A percentile compares a stretch with the other conserved stretches of the same genome.
Evolutionary conservation across 2,888 invertebrate species (phyloP).

Genomic region (Bugula neritina): DNA sequence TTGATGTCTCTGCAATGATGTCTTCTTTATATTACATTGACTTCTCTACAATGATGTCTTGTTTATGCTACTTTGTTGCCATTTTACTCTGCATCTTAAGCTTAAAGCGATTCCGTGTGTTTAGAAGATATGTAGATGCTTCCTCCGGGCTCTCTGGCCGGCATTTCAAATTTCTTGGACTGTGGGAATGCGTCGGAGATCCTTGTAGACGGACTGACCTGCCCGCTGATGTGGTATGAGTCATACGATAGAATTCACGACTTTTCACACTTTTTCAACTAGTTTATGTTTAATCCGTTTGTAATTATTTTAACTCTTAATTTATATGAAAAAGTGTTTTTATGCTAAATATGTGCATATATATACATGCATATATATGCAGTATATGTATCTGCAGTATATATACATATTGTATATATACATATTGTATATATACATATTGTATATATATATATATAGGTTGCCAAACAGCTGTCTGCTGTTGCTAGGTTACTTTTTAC

Average conservation of each 20-base stretch:
- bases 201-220: conserved; percentile 85
- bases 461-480: not conserved
- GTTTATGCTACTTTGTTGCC: no score
- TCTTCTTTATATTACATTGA: no score
- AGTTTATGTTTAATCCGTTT: no score
- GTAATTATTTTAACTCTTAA: no score
- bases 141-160: conserved; percentile 79
- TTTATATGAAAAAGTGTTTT: not conserved
- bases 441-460: not conserved
- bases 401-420: not conserved
- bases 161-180: conserved; percentile 81
- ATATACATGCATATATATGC: no score
- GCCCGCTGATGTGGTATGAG: conserved; percentile 74
- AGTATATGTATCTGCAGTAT: not conserved
- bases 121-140: conserved; percentile 60
- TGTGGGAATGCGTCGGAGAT: conserved; percentile 81
- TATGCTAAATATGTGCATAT: not conserved
- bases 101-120: no score
- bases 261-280: no score
- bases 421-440: not conserved
- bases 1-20: no score
- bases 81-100: no score
- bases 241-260: no score
- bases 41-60: no score
- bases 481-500: not conserved